phyloP scores from a whole-genome alignment of 2,797 vertebrate genomes.

The Cossypha polioptera region DNA sequence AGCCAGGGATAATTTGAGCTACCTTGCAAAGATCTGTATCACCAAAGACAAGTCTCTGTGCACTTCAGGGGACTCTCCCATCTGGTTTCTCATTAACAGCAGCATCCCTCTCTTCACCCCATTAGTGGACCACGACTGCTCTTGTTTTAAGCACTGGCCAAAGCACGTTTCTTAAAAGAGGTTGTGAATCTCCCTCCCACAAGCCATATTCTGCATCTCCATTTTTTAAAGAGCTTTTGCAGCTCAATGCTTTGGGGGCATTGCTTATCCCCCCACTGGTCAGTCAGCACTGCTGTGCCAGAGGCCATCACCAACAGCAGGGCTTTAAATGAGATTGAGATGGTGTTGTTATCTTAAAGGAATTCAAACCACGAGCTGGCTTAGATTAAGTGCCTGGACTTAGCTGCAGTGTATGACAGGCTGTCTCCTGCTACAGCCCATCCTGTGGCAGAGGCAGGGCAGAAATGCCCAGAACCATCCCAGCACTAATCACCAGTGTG shows the following conservation, averaged over 20 bases:
- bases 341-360: background rate
- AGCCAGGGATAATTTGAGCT: background rate
- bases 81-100: background rate
- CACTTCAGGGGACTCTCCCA: fast-evolving
- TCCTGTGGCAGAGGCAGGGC: background rate
- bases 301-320: background rate
- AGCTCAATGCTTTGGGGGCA: fast-evolving
- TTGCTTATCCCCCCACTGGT: background rate
- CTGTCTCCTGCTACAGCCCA: background rate
- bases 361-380: fast-evolving
- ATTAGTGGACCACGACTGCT: background rate
- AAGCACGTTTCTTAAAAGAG: background rate
- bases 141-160: background rate
- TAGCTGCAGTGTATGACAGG: background rate
- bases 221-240: background rate
- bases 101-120: no score
- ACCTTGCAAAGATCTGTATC: background rate
- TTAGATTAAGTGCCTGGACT: background rate
- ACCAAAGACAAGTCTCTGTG: background rate
- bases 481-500: background rate
- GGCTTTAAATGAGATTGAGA: background rate
- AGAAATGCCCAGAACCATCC: background rate
- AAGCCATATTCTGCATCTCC: fast-evolving
- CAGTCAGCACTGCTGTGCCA: background rate
- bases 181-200: background rate